These are phyloP conservation scores for Teleogryllus occipitalis DNA, from an alignment of 1,140 invertebrate species.

Conservation along the genomic window DNA sequence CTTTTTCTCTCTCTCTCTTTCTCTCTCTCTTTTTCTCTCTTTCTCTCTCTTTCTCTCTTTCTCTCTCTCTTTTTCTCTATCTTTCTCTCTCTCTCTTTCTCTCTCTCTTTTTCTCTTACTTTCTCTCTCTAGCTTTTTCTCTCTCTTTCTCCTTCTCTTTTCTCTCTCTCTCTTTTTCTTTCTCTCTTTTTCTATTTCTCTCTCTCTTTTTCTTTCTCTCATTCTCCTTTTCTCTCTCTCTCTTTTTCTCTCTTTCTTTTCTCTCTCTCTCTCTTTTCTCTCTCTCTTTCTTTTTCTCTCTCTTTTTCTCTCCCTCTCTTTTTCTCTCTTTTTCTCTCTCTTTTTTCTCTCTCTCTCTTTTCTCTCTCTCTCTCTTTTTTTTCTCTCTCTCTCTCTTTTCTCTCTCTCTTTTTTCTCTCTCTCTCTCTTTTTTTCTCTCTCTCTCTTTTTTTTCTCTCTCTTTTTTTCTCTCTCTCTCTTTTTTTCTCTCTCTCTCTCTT, in stretches of 20 bases:
- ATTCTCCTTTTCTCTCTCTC: neutral
- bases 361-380: neutral
- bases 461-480: neutral
- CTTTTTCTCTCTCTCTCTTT: neutral
- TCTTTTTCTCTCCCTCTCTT: neutral
- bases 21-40: conserved; percentile 20
- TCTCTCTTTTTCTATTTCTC: neutral
- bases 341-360: conserved; percentile 6
- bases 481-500: neutral
- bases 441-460: neutral
- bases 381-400: neutral
- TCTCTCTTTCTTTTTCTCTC: neutral
- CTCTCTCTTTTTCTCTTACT: neutral
- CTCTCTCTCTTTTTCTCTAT: conserved; percentile 13
- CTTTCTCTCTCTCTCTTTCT: conserved; percentile 13
- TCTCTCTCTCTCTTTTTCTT: neutral
- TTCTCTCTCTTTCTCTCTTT: conserved; percentile 18
- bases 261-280: neutral
- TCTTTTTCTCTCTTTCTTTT: conserved; percentile 8
- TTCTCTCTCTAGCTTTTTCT: conserved; percentile 11
- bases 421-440: neutral
- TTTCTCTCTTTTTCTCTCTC: neutral
- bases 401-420: neutral
- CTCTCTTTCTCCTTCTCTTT: neutral
- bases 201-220: neutral